A percentile compares a stretch with the other conserved stretches of the same genome.
Conservation (phyloP, 2,888 invertebrate species). For the Iphiclides podalirius region DNA sequence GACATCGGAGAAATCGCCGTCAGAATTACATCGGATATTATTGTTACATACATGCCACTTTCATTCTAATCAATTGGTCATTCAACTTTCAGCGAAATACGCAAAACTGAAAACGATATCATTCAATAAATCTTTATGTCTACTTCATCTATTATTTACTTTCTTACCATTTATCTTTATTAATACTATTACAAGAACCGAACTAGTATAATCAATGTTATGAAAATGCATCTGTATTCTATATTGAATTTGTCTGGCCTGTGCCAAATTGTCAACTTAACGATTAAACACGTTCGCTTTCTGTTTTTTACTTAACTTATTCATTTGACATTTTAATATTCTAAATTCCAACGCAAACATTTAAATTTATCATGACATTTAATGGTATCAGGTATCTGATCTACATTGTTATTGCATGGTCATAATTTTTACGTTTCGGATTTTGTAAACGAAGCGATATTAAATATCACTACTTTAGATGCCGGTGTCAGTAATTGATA, state of each 20-base stretch:
- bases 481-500: too few species aligned
- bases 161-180: too few species aligned
- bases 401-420: slow-evolving; percentile 14
- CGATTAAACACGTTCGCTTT: too few species aligned
- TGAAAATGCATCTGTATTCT: too few species aligned
- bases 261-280: too few species aligned
- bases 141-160: too few species aligned
- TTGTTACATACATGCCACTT: slow-evolving; percentile 19
- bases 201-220: too few species aligned
- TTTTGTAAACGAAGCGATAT: neutral
- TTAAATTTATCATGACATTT: slow-evolving; percentile 14
- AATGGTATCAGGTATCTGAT: slow-evolving; percentile 11
- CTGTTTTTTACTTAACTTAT: too few species aligned
- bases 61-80: slow-evolving; percentile 22
- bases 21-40: slow-evolving; percentile 34
- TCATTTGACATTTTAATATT: slow-evolving; percentile 19
- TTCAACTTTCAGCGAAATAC: slow-evolving; percentile 17
- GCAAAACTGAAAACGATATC: slow-evolving; percentile 3
- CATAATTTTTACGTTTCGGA: slow-evolving; percentile 6
- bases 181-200: too few species aligned
- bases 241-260: too few species aligned
- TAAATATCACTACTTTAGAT: too few species aligned
- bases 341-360: slow-evolving; percentile 20
- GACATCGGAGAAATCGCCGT: slow-evolving; percentile 50
- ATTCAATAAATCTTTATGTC: neutral